Base-by-base conservation (phyloP, 35 echinoderm and acorn worm genomes). In the Lytechinus variegatus region DNA sequence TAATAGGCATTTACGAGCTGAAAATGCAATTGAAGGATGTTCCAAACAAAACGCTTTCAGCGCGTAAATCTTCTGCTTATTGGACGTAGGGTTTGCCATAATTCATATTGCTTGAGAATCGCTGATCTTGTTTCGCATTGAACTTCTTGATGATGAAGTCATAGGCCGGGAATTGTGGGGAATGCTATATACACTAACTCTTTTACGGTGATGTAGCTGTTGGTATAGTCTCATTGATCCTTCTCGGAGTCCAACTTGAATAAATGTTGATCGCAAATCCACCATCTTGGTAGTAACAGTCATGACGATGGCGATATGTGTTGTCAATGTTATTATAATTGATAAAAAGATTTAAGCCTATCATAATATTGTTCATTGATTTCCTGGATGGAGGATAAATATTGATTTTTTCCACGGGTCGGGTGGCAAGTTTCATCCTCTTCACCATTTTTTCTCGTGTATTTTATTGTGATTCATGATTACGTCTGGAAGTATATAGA, bases 1-100 rank as follows among this genome's bases (percentile, higher is more conserved):
- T 4, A 90, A 52, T 12, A 51, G 16, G 24, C 52, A 54, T 90
- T 90, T 90, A 52, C 28, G 88, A 52, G 88, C 88, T 52, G 28
- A 12, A 90, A 90, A 90, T 90, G 33, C 28, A 28, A 52, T 21
- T 54, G 88, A 44, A 54, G 52, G 29, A 44, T 90, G 29, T 54
- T 51, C 88, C 52, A 90, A 90, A 90, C 88, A 90, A 90, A 54
- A 90, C 28, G 88, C 88, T 90, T 90, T 90, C 88, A 90, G 52
- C 88, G 52, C 88, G 88, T 90, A 90, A 90, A 90, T 90, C 88
- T 90, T 90, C 5, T 44, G 2, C 52, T 90, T 52, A 12, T 33
- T 54, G 29, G 16, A 90, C 88, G 88, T 90, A 44, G 14, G 29
- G 52, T 52, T 14, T 5, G 88, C 24, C 52, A 90, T 90, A 90